Evolutionary conservation across 30 jellyfish, hydroid and myxozoan species (phyloP).

Genomic region (Mastigias papua): DNA sequence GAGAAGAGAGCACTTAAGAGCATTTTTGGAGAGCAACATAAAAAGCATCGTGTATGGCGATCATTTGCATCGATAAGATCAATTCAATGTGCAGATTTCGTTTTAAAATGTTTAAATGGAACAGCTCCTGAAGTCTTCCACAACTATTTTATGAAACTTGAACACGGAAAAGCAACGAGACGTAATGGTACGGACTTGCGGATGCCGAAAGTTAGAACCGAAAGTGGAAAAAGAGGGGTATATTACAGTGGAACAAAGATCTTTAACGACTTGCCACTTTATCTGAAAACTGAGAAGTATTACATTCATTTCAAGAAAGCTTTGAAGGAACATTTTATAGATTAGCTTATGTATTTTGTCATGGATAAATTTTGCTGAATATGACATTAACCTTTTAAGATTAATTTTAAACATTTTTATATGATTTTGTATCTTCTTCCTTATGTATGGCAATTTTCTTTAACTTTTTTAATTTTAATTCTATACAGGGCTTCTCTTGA

Average conservation of each 20-base stretch:
- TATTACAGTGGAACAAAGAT: slow-evolving; percentile 54
- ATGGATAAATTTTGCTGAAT: too few species aligned
- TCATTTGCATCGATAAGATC: slow-evolving; percentile 60
- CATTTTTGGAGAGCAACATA: slow-evolving; percentile 44
- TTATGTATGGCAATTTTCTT: too few species aligned
- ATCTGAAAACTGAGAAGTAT: slow-evolving; percentile 15
- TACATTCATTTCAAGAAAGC: not conserved
- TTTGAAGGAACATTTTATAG: slow-evolving; percentile 4
- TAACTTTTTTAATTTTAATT: too few species aligned
- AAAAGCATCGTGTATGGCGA: slow-evolving; percentile 4
- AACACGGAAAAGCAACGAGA: slow-evolving; percentile 61
- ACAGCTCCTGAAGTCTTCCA: slow-evolving; percentile 64
- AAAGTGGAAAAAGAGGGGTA: slow-evolving; percentile 60
- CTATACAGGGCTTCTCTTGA: too few species aligned
- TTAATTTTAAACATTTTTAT: too few species aligned
- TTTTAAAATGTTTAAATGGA: slow-evolving; percentile 55
- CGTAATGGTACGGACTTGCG: slow-evolving; percentile 58
- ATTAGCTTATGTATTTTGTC: too few species aligned
- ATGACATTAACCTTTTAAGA: too few species aligned
- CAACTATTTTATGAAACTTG: slow-evolving; percentile 50
- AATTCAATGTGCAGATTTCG: slow-evolving; percentile 3
- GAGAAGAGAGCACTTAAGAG: slow-evolving; percentile 66
- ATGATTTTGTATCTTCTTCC: too few species aligned
- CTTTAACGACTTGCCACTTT: slow-evolving; percentile 48
- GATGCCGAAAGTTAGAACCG: slow-evolving; percentile 64